Evolutionary conservation across 2,888 invertebrate species (phyloP).

Genomic region (Craniophora ligustri): DNA sequence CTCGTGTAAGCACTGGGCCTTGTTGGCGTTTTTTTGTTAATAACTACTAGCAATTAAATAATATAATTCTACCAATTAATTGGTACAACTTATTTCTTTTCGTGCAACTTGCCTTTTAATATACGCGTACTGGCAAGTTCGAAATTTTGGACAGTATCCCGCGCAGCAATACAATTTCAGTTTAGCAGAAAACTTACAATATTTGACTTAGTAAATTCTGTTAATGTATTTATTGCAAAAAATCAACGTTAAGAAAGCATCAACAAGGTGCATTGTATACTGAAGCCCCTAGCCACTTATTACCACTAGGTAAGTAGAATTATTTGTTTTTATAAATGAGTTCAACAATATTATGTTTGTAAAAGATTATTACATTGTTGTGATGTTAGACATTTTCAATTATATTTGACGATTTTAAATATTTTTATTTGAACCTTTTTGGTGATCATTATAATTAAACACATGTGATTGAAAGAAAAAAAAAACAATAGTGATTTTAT

Average conservation of each 20-base stretch:
- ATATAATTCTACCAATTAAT: not conserved
- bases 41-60: slow-evolving; percentile 4
- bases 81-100: no score
- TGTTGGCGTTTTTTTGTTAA: slow-evolving; percentile 27
- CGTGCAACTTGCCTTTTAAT: no score
- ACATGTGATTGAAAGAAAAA: slow-evolving; percentile 44
- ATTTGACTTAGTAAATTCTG: no score
- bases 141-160: no score
- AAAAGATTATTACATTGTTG: slow-evolving; percentile 40
- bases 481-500: slow-evolving; percentile 37
- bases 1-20: slow-evolving; percentile 8
- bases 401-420: slow-evolving; percentile 43
- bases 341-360: slow-evolving; percentile 39
- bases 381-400: slow-evolving; percentile 40
- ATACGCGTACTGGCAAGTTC: no score
- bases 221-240: not conserved
- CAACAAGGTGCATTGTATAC: slow-evolving; percentile 10
- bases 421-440: slow-evolving; percentile 28
- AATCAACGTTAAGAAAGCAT: slow-evolving; percentile 19
- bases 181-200: no score
- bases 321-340: slow-evolving; percentile 27
- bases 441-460: slow-evolving; percentile 16
- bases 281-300: slow-evolving; percentile 19
- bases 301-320: slow-evolving; percentile 53
- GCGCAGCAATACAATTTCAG: no score